These are phyloP conservation scores for Myotis vivesi DNA, from an alignment of 2,797 vertebrate genomes.

Conservation along the genomic window DNA sequence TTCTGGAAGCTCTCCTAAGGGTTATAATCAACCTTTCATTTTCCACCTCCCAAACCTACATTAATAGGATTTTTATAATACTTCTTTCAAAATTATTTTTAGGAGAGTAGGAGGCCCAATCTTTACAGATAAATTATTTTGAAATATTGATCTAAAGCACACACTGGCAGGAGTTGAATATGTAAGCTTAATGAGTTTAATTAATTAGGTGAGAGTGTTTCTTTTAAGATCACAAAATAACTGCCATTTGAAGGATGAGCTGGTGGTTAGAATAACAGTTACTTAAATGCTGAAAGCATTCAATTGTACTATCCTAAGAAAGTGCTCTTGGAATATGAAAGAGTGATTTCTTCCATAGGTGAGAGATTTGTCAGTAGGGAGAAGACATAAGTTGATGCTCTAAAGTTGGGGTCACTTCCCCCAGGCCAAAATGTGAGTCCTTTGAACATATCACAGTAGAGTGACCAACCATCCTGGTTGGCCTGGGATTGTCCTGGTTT, in stretches of 20 bases:
- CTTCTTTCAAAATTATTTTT: constrained; percentile 50
- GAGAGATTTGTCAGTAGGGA: not conserved
- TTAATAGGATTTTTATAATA: constrained; percentile 23
- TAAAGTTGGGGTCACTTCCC: not conserved
- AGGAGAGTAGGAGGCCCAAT: not conserved
- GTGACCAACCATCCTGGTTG: not conserved
- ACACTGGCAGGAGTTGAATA: not conserved
- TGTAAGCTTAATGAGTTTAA: constrained; percentile 60
- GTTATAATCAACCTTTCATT: not conserved
- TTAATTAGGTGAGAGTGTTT: constrained; percentile 64
- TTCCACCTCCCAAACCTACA: not conserved
- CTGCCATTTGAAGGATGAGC: constrained; percentile 43
- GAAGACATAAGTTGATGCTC: not conserved
- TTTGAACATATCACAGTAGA: not conserved
- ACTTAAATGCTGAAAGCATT: constrained; percentile 30
- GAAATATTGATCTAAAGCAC: constrained; percentile 46
- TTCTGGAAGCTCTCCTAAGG: not conserved
- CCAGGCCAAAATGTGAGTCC: not conserved
- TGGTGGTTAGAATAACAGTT: not conserved
- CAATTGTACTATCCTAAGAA: constrained; percentile 13
- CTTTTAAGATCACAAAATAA: constrained; percentile 66
- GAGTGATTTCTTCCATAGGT: not conserved
- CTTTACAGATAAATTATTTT: constrained; percentile 61
- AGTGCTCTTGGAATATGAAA: not conserved
- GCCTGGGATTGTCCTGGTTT: not conserved